These are phyloP conservation scores for Acipenser transmontanus DNA, from an alignment of 2,797 vertebrate species.

Conservation along the genomic window DNA sequence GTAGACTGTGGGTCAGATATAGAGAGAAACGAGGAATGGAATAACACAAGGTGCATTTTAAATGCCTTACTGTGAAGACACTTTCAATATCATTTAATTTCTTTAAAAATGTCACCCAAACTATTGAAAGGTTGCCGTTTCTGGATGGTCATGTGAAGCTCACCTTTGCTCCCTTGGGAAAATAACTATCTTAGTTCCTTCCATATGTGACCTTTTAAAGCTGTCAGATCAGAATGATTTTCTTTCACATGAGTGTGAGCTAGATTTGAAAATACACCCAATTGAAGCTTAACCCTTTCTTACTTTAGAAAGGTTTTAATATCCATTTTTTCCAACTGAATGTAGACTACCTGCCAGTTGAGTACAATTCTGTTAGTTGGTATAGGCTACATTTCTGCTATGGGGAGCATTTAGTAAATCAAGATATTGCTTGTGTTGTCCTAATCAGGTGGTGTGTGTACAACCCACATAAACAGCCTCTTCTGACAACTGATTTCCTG, in stretches of 20 bases:
- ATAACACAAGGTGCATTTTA: neutral
- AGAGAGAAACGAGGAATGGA: neutral
- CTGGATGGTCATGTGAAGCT: conserved; percentile 34
- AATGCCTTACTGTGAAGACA: neutral
- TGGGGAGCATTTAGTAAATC: too few relatives aligned
- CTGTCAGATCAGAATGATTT: conserved; percentile 44
- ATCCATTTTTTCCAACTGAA: too few relatives aligned
- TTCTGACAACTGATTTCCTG: too few relatives aligned
- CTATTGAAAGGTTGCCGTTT: conserved; percentile 29
- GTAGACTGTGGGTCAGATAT: conserved; percentile 34
- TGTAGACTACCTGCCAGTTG: too few relatives aligned
- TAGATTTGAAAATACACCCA: conserved; percentile 3
- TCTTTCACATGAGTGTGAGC: conserved; percentile 43
- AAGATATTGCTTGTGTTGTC: too few relatives aligned
- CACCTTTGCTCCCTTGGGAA: conserved; percentile 36
- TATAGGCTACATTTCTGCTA: too few relatives aligned
- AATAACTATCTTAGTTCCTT: conserved; percentile 14
- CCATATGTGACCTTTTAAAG: conserved; percentile 37
- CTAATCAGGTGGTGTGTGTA: too few relatives aligned
- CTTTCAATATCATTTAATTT: neutral
- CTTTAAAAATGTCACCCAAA: conserved; percentile 15
- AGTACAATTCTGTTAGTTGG: too few relatives aligned
- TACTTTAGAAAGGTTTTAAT: neutral
- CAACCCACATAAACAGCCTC: too few relatives aligned
- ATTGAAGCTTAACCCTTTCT: conserved; percentile 10